These are phyloP conservation scores for Struthidea cinerea DNA, from an alignment of 2,113 vertebrate genomes.

Conservation along the genomic window DNA sequence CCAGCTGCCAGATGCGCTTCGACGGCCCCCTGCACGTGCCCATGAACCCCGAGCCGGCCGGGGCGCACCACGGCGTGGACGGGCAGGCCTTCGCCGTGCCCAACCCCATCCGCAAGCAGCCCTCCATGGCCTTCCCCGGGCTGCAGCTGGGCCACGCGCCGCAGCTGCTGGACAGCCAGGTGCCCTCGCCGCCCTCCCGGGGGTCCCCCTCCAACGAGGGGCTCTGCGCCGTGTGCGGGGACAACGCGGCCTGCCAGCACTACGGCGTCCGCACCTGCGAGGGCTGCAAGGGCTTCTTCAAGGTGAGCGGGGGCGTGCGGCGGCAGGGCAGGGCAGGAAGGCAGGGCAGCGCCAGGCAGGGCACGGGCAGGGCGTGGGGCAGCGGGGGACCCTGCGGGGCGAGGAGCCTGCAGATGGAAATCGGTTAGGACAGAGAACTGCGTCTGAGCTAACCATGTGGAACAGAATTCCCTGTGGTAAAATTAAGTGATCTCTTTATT, in stretches of 20 bases:
- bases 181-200: constrained; percentile 91
- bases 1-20: constrained; percentile 99
- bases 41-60: constrained; percentile 87
- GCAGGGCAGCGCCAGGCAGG: neutral
- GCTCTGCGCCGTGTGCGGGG: constrained; percentile 95
- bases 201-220: constrained; percentile 97
- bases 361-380: neutral
- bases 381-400: constrained; percentile 40
- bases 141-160: constrained; percentile 92
- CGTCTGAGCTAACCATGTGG: constrained; percentile 80
- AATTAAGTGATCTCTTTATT: constrained; percentile 88
- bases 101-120: constrained; percentile 89
- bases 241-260: constrained; percentile 97
- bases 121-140: constrained; percentile 90
- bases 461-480: constrained; percentile 84
- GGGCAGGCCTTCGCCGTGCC: constrained; percentile 91
- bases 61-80: constrained; percentile 86
- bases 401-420: constrained; percentile 73
- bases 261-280: constrained; percentile 96
- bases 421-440: constrained; percentile 79
- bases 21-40: constrained; percentile 93
- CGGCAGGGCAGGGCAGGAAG: neutral
- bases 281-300: constrained; percentile 97
- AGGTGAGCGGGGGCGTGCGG: constrained; percentile 69
- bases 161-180: constrained; percentile 93